These are phyloP conservation scores for Cephus sareptanus DNA, from an alignment of 2,888 invertebrate genomes.

Conservation along the genomic window DNA sequence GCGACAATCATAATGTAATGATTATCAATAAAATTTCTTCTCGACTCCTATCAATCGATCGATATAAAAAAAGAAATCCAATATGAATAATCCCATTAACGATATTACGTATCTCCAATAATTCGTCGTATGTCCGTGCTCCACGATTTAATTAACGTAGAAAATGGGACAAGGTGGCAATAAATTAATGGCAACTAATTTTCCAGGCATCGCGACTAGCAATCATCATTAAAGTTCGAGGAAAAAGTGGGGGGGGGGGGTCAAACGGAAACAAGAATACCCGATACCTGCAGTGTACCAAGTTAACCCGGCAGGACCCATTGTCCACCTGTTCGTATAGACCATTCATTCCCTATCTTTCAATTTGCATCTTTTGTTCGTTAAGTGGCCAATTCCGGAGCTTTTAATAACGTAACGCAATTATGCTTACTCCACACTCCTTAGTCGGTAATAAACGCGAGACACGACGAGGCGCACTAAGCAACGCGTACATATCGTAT, in stretches of 20 bases:
- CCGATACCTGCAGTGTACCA: background rate
- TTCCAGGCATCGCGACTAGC: slow-evolving; percentile 17
- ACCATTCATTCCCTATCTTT: slow-evolving; percentile 41
- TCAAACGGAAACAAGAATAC: background rate
- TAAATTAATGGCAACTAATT: slow-evolving; percentile 29
- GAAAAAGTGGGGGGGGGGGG: background rate
- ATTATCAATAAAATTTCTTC: background rate
- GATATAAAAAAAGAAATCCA: background rate
- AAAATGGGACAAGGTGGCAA: slow-evolving; percentile 10
- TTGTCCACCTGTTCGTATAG: slow-evolving; percentile 16
- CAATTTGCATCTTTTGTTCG: slow-evolving; percentile 48
- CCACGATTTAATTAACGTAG: background rate
- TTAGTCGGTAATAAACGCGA: background rate
- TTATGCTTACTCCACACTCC: slow-evolving; percentile 19
- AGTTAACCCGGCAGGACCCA: background rate
- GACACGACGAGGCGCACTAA: background rate
- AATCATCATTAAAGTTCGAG: slow-evolving; percentile 18
- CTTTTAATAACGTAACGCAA: slow-evolving; percentile 44
- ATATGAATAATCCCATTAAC: background rate
- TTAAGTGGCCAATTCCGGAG: slow-evolving; percentile 36
- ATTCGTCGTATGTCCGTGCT: background rate
- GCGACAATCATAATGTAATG: background rate
- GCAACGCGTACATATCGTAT: background rate
- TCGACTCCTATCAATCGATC: background rate
- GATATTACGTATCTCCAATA: background rate